phyloP scores from a whole-genome alignment of 2,797 vertebrate species.

The Leucoraja ocellata region DNA sequence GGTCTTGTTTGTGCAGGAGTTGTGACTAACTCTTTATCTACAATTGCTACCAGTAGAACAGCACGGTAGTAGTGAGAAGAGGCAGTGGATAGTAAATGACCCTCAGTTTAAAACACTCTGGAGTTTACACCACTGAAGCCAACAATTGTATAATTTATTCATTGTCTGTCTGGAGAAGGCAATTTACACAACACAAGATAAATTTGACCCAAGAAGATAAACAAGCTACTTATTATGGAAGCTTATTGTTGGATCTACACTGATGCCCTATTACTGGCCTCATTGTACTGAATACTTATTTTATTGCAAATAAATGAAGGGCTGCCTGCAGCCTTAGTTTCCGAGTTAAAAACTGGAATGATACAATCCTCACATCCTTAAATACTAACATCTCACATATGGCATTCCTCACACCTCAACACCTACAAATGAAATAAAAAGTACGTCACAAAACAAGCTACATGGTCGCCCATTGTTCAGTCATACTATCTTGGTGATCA shows the following conservation, averaged over 20 bases:
- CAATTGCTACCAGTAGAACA: neutral
- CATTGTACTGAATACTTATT: neutral
- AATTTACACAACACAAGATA: neutral
- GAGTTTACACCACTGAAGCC: neutral
- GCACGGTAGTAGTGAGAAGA: neutral
- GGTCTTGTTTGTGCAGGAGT: neutral
- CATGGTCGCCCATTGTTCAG: neutral
- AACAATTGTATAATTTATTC: neutral
- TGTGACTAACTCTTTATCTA: neutral
- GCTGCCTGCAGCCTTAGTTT: slow-evolving; percentile 26
- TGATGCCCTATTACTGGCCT: neutral
- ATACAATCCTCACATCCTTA: slow-evolving; percentile 12
- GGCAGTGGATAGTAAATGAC: neutral
- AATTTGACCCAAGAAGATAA: neutral
- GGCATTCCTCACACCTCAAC: slow-evolving; percentile 26
- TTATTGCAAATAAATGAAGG: slow-evolving; percentile 9
- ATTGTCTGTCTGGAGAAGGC: neutral
- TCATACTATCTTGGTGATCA: neutral
- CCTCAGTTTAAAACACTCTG: neutral
- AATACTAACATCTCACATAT: slow-evolving; percentile 17
- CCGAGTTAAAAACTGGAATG: slow-evolving; percentile 30
- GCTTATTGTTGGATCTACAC: neutral
- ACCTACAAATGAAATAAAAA: neutral
- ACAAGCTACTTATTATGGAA: neutral
- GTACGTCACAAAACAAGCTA: neutral